These are phyloP conservation scores for Lepidocolaptes lacrymiger DNA, from an alignment of 2,797 vertebrate genomes.

Conservation along the genomic window DNA sequence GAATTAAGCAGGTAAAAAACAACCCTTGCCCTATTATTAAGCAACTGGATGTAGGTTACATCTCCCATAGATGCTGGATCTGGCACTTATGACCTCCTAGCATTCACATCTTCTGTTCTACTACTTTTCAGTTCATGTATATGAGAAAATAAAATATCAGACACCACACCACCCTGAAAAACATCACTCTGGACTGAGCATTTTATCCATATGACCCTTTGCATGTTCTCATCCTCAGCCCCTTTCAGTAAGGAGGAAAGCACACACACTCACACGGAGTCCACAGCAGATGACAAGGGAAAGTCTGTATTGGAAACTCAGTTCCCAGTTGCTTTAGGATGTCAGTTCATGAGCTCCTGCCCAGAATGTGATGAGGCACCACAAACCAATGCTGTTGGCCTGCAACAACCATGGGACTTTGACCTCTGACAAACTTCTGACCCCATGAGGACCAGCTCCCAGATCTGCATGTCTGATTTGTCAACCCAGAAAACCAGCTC, in stretches of 20 bases:
- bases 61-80: background rate
- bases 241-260: background rate
- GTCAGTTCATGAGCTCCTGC: background rate
- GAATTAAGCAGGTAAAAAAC: background rate
- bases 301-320: background rate
- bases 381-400: background rate
- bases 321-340: background rate
- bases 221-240: background rate
- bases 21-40: background rate
- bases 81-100: background rate
- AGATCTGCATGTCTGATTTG: accelerated
- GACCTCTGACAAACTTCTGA: background rate
- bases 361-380: background rate
- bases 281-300: background rate
- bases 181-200: background rate
- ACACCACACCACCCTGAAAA: background rate
- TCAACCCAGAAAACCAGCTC: background rate
- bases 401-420: accelerated
- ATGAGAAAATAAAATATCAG: background rate
- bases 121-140: background rate
- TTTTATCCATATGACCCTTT: background rate
- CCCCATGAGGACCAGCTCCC: background rate
- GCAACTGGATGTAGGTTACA: background rate
- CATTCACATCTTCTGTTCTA: background rate
- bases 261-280: background rate